Conservation (phyloP, 2,797 vertebrate species). For the Helarctos malayanus region DNA sequence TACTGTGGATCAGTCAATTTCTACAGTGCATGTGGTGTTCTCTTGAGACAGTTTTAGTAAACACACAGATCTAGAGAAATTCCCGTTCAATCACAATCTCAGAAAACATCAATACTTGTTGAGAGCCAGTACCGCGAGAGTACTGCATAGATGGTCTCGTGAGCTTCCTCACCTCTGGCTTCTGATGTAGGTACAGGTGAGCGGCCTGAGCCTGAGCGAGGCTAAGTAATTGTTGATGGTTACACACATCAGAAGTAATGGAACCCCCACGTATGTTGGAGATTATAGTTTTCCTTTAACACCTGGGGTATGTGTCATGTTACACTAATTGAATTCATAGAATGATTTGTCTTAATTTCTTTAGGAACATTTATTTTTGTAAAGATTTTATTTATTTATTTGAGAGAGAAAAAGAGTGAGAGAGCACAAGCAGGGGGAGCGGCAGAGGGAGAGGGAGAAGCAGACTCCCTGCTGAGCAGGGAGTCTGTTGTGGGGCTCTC, state of each 20-base stretch:
- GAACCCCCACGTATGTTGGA: background rate
- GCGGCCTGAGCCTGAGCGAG: background rate
- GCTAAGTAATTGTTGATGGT: background rate
- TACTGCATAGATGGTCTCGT: background rate
- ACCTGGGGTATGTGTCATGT: background rate
- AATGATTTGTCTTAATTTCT: background rate
- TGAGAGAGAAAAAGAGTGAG: background rate
- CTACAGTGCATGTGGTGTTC: background rate
- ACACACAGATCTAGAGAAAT: background rate
- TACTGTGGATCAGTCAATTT: conserved; percentile 12
- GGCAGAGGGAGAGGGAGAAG: background rate
- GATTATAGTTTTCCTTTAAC: background rate
- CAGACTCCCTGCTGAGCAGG: too few relatives aligned
- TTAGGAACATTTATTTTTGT: background rate
- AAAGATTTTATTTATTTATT: background rate
- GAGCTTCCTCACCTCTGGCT: background rate
- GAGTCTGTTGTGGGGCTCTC: too few relatives aligned
- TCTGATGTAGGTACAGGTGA: background rate
- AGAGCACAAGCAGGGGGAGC: background rate
- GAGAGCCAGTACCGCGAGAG: background rate
- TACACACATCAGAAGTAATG: background rate
- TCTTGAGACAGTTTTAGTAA: conserved; percentile 59
- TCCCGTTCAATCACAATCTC: background rate
- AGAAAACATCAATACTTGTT: background rate
- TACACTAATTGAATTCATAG: background rate